These are phyloP conservation scores for Oreortyx pictus DNA, from an alignment of 2,797 vertebrate species.

Conservation along the genomic window DNA sequence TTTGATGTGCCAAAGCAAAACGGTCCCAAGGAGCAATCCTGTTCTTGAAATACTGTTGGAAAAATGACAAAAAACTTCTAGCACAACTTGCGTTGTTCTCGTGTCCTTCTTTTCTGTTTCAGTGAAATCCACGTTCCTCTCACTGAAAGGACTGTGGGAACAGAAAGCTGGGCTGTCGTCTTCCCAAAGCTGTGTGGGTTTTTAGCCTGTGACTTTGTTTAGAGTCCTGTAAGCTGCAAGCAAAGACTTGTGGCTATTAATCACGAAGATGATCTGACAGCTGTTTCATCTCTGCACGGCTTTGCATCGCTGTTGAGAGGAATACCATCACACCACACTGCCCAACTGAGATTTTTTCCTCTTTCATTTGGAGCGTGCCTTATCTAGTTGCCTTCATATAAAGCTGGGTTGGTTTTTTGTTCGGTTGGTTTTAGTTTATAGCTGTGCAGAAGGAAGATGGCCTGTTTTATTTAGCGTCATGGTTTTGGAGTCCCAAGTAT, in stretches of 20 bases:
- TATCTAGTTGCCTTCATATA: neutral
- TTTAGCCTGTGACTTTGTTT: neutral
- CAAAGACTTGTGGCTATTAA: neutral
- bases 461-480: conserved; percentile 1
- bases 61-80: neutral
- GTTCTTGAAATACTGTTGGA: accelerated
- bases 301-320: neutral
- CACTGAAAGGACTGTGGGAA: neutral
- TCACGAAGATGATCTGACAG: neutral
- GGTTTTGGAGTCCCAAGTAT: neutral
- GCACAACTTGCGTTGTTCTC: accelerated
- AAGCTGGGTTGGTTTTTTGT: neutral
- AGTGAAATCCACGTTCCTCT: accelerated
- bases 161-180: accelerated
- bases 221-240: neutral
- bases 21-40: neutral
- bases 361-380: neutral
- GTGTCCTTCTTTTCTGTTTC: neutral
- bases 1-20: neutral
- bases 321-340: neutral
- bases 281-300: neutral
- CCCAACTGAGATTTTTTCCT: neutral
- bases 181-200: neutral
- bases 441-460: neutral
- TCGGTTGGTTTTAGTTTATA: neutral